Percentiles rank a stretch among this genome's conserved stretches.
These are phyloP conservation scores for Pyrgus malvae DNA, from an alignment of 2,888 invertebrate species.

Conservation along the genomic window DNA sequence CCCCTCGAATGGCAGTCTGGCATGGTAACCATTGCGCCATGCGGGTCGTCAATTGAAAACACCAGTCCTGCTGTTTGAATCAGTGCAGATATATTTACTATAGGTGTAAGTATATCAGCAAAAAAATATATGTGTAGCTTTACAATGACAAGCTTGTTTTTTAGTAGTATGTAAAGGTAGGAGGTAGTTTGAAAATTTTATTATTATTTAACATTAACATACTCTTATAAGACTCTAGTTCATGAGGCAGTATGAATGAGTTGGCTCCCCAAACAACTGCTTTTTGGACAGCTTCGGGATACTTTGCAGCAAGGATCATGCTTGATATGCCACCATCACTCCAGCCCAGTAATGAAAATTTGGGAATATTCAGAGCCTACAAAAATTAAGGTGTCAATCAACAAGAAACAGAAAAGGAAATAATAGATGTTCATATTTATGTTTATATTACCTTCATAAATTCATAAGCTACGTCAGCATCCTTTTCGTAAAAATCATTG, in stretches of 20 bases:
- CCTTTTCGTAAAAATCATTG: slow-evolving; percentile 86
- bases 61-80: too few relatives aligned
- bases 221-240: slow-evolving; percentile 84
- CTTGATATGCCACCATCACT: slow-evolving; percentile 93
- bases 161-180: too few relatives aligned
- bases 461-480: slow-evolving; percentile 86
- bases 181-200: too few relatives aligned
- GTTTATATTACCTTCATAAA: slow-evolving; percentile 90
- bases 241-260: slow-evolving; percentile 86
- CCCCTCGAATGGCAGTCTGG: too few relatives aligned
- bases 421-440: not conserved
- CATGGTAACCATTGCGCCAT: too few relatives aligned
- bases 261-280: slow-evolving; percentile 90
- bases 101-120: too few relatives aligned
- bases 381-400: not conserved
- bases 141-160: too few relatives aligned
- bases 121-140: too few relatives aligned
- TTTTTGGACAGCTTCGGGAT: slow-evolving; percentile 85
- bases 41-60: too few relatives aligned
- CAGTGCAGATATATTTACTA: too few relatives aligned
- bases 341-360: slow-evolving; percentile 93
- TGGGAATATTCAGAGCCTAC: slow-evolving; percentile 83
- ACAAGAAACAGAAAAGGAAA: not conserved
- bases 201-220: slow-evolving; percentile 38
- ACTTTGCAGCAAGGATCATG: slow-evolving; percentile 88